Base-by-base conservation (phyloP, 2,888 invertebrate genomes). In the Hyles lineata region DNA sequence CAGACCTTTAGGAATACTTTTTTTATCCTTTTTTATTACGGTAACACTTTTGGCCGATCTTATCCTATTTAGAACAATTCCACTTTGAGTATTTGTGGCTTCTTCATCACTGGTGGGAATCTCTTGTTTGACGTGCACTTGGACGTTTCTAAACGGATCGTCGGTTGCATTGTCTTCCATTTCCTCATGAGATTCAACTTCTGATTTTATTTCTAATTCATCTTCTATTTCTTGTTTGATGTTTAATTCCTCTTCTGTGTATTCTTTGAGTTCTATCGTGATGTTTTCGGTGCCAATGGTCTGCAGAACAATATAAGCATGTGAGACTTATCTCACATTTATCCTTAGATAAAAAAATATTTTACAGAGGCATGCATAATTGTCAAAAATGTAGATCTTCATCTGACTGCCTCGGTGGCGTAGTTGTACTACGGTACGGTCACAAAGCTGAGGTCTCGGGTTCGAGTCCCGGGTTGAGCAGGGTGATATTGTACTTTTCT, bases 41-140 rank as follows among this genome's bases (percentile, higher is more conserved):
- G n/a, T n/a, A n/a, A n/a, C n/a, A n/a, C 50, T 50, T 50, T 67
- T 11, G 7, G 23, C 50, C 23, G 63, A 71, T n/a, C 71, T 60
- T 35, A 60, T 58, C 43, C 72, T 67, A 35, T 58, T 73, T 58
- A 59, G 70, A 70, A 70, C 29, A 32, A 55, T 77, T 32, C 75
- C 75, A 69, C 74, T 73, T 63, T 74, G 58, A 0, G 70, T 63
- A 32, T 78, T 76, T 19, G 35, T 35, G 21, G 21, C 55, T 19
- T 79, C 79, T 70, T 62, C 75, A 11, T 80, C 80, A 62, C 77
- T 76, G 23, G 79, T 69, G 15, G 76, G 72, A 35, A 76, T 74
- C 80, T 88, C 88, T 55, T 83, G 76, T 79, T 87, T 90, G 0
- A 90, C 80, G 75, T 88, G 80, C 32, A 88, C 70, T 55, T 86